These are phyloP conservation scores for Brachionus plicatilis DNA, from an alignment of 1,140 invertebrate genomes.

Conservation along the genomic window DNA sequence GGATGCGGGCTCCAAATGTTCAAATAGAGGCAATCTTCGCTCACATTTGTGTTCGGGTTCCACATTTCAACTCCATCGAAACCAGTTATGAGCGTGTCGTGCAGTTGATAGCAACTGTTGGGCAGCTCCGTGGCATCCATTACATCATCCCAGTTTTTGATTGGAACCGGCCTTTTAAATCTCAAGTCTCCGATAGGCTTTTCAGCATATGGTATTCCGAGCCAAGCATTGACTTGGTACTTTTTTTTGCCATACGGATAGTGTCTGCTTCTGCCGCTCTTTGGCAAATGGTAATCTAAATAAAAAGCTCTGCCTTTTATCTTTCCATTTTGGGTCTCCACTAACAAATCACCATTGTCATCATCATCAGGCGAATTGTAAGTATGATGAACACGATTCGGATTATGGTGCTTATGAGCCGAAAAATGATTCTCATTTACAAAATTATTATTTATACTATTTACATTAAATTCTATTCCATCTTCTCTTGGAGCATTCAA, in stretches of 20 bases:
- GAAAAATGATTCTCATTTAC: neutral
- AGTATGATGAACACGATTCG: neutral
- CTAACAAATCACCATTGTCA: neutral
- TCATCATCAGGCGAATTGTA: neutral
- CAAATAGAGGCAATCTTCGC: conserved; percentile 90
- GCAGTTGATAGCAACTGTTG: conserved; percentile 82
- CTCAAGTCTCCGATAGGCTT: conserved; percentile 43
- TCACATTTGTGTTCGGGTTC: conserved; percentile 85
- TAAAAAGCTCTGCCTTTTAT: conserved; percentile 2
- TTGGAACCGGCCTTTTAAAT: conserved; percentile 45
- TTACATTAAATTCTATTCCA: neutral
- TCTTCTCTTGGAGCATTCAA: neutral
- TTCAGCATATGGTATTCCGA: conserved; percentile 44
- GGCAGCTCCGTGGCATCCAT: conserved; percentile 69
- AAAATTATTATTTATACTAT: conserved; percentile 3
- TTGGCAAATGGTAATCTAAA: conserved; percentile 16
- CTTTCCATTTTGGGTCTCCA: conserved; percentile 26
- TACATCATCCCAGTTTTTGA: conserved; percentile 73
- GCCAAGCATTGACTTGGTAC: conserved; percentile 33
- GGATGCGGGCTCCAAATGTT: conserved; percentile 74
- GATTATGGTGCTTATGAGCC: neutral
- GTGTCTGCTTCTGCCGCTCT: neutral
- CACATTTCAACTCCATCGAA: conserved; percentile 87
- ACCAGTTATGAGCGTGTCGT: conserved; percentile 81
- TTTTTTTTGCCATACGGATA: conserved; percentile 18